Evolutionary conservation across 2,888 invertebrate species (phyloP).

Genomic region (Lathronympha strigana): DNA sequence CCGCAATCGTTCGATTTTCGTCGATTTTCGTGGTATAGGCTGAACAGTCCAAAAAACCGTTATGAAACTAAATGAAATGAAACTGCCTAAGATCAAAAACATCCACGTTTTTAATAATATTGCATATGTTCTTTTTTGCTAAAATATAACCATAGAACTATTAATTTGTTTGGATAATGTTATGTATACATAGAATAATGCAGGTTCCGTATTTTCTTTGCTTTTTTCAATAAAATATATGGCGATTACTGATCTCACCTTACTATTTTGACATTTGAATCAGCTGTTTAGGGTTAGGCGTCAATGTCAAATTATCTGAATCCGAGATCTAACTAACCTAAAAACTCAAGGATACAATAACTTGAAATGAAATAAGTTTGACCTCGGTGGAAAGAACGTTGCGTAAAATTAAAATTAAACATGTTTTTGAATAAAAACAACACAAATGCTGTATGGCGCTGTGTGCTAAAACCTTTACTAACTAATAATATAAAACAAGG

Average conservation of each 20-base stretch:
- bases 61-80: no score
- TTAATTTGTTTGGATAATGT: no score
- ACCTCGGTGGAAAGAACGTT: neutral
- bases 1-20: no score
- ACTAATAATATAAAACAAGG: conserved; percentile 45
- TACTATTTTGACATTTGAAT: conserved; percentile 3
- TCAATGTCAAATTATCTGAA: neutral
- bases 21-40: no score
- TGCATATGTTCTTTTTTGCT: no score
- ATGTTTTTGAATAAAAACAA: conserved; percentile 36
- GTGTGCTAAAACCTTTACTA: conserved; percentile 45
- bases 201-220: no score
- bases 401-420: neutral
- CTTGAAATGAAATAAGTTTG: neutral
- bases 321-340: neutral
- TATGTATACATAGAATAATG: no score
- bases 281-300: conserved; percentile 3
- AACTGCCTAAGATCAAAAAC: no score
- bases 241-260: neutral
- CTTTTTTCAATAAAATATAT: no score
- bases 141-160: no score
- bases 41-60: no score
- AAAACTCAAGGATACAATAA: neutral
- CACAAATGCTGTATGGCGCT: conserved; percentile 56
- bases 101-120: no score